Evolutionary conservation across 2,113 vertebrate species (phyloP).

Genomic region (Cynocephalus volans): DNA sequence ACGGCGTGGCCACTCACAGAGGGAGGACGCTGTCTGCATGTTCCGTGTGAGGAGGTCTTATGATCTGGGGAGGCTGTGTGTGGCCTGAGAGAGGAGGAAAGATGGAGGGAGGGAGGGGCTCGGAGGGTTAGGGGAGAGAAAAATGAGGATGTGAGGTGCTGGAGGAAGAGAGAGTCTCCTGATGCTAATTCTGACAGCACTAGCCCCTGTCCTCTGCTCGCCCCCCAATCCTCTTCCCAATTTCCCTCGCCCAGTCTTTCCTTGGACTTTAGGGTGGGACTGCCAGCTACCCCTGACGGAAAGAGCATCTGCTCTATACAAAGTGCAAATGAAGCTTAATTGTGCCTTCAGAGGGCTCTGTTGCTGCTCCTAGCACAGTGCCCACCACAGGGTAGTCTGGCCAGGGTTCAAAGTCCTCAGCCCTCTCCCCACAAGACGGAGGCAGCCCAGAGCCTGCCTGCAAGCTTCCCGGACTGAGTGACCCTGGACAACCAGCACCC

Average conservation of each 20-base stretch:
- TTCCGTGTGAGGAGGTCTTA: background rate
- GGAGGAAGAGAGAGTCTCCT: background rate
- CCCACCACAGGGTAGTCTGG: background rate
- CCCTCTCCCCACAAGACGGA: background rate
- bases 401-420: fast-evolving
- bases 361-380: slow-evolving; percentile 66
- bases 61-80: no score
- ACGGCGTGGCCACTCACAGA: background rate
- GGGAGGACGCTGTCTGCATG: no score
- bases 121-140: background rate
- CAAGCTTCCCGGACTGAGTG: background rate
- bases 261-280: background rate
- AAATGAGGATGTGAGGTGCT: background rate
- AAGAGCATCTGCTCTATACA: slow-evolving; percentile 83
- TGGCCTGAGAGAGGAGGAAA: no score
- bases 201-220: background rate
- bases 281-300: slow-evolving; percentile 43
- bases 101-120: background rate
- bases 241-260: background rate
- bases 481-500: background rate
- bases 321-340: slow-evolving; percentile 85
- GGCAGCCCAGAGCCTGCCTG: background rate
- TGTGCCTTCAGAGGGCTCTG: slow-evolving; percentile 77
- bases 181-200: background rate
- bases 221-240: background rate